Evolutionary conservation across 1,140 invertebrate genomes (phyloP).

Genomic region (Diabrotica virgifera): DNA sequence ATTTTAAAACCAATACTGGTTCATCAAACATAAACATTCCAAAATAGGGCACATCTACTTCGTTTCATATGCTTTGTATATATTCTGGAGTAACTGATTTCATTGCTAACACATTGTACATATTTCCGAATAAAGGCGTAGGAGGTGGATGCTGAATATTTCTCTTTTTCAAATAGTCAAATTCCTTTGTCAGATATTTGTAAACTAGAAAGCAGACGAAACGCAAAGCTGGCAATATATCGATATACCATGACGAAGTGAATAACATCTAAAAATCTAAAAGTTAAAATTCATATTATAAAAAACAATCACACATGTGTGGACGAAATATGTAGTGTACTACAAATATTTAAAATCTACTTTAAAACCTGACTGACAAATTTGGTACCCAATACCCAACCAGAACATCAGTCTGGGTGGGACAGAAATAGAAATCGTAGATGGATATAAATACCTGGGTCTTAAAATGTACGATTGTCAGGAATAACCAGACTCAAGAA

Average conservation of each 20-base stretch:
- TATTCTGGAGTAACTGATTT: conserved; percentile 22
- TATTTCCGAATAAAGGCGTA: not conserved
- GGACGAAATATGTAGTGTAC: no score
- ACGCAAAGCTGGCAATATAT: not conserved
- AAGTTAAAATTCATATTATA: not conserved
- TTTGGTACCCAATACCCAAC: no score
- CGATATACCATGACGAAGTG: not conserved
- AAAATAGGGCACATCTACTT: conserved; percentile 43
- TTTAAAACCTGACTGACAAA: no score
- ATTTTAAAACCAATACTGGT: conserved; percentile 40
- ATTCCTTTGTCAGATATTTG: not conserved
- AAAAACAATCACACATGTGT: no score
- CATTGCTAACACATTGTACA: not conserved
- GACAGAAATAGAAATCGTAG: no score
- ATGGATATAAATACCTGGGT: no score
- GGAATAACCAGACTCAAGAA: no score
- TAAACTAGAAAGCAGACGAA: not conserved
- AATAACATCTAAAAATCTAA: not conserved
- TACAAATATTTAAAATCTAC: no score
- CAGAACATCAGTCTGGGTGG: no score
- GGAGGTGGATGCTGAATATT: not conserved
- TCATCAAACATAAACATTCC: conserved; percentile 48
- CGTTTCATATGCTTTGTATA: conserved; percentile 30
- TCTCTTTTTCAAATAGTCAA: not conserved
- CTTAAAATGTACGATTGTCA: no score